These are phyloP conservation scores for Pedetes capensis DNA, from an alignment of 2,113 vertebrate species.

Conservation along the genomic window DNA sequence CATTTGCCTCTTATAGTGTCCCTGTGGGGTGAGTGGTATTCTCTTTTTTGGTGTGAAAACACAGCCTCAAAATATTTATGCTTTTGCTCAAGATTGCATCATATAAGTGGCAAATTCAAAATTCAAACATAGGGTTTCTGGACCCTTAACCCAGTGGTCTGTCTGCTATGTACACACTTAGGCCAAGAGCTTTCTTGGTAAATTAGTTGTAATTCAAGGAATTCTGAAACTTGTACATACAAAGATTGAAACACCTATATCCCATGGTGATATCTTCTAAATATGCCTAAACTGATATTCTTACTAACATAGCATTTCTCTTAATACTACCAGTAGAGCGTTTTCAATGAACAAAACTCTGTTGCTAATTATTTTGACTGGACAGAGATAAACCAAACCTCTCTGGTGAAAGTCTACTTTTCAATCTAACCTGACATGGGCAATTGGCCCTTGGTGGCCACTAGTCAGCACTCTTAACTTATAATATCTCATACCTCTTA, in stretches of 20 bases:
- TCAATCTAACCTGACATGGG: background rate
- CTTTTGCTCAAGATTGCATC: background rate
- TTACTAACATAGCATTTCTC: constrained; percentile 39
- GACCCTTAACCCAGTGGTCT: background rate
- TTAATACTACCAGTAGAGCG: background rate
- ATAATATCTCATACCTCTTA: background rate
- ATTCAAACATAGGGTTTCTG: constrained; percentile 13
- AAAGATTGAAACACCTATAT: background rate
- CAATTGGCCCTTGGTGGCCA: background rate
- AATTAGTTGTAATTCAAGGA: background rate
- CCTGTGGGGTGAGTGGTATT: background rate
- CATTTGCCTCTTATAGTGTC: background rate
- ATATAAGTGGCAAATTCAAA: background rate
- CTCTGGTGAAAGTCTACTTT: constrained; percentile 33
- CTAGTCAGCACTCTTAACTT: constrained; percentile 26
- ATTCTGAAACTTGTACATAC: background rate
- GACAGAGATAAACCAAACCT: constrained; percentile 9
- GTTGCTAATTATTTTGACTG: constrained; percentile 19
- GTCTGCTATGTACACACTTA: background rate
- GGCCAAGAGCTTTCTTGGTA: background rate
- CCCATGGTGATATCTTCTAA: constrained; percentile 8
- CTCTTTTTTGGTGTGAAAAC: constrained; percentile 8
- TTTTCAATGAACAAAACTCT: background rate
- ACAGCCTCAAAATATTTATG: background rate
- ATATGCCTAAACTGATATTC: constrained; percentile 36